phyloP scores from a whole-genome alignment of 1,140 invertebrate genomes.

The Calliphora vicina region DNA sequence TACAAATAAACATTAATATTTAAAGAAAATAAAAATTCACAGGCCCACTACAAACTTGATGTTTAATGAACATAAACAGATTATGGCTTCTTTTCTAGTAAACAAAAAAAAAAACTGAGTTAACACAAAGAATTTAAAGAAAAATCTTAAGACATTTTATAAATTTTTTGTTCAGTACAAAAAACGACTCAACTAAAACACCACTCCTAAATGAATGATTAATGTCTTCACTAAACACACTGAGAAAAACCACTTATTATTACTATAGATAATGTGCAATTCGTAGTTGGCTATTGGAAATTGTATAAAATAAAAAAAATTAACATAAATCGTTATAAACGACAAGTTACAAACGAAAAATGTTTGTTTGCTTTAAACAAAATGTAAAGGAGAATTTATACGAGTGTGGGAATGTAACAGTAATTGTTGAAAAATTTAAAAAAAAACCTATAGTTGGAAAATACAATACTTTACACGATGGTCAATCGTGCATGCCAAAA shows the following conservation, averaged over 20 bases:
- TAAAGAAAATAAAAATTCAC: too few relatives aligned
- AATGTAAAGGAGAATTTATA: neutral
- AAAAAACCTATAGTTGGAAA: neutral
- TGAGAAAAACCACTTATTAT: neutral
- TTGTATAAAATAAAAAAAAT: neutral
- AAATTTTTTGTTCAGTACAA: too few relatives aligned
- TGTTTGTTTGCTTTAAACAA: too few relatives aligned
- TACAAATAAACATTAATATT: too few relatives aligned
- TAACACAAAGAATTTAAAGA: too few relatives aligned
- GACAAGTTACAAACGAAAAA: neutral
- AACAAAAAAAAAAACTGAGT: too few relatives aligned
- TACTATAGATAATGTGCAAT: too few relatives aligned
- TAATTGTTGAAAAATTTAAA: slow-evolving; percentile 21
- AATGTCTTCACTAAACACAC: neutral
- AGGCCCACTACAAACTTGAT: too few relatives aligned
- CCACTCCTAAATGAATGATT: slow-evolving; percentile 16
- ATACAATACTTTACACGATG: slow-evolving; percentile 6
- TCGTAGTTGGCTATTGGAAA: neutral
- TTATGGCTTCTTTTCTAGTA: too few relatives aligned
- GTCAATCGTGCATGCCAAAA: slow-evolving; percentile 23
- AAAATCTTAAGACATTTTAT: too few relatives aligned
- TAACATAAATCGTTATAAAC: slow-evolving; percentile 1
- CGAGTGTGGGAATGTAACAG: slow-evolving; percentile 29
- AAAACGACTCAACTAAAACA: neutral
- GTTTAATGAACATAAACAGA: too few relatives aligned